Base-by-base conservation (phyloP, 2,113 vertebrate genomes). In the Cephalophus harveyi region DNA sequence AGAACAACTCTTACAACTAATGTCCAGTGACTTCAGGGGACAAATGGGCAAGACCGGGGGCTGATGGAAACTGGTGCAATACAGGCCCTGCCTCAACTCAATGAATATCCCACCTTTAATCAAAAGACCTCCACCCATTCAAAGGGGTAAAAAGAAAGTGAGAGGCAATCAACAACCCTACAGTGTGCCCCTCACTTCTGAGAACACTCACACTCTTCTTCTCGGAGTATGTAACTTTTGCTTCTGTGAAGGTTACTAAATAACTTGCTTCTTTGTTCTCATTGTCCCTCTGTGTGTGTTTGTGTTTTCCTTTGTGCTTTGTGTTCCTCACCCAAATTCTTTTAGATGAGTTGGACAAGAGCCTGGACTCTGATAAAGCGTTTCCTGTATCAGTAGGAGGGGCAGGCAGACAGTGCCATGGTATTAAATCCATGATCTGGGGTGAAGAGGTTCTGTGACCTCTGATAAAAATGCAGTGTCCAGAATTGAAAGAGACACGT, bases 211-310 rank as follows among this genome's bases (percentile, higher is more conserved):
- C 25, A 15, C 21, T 78, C 74, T 46, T 67, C 64, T 36, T 78
- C 43, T 78, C 3, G 0, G 13, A 28, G 74, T 8, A 15, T 28
- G 40, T 46, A 46, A 78, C 74, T 46, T 78, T 8, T 0, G 1
- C 21, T 74, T 25, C 36, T 74, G 67, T 40, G 59, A 67, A 67
- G 36, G 64, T 67, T 36, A 27, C 14, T 78, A 78, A 28, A 78
- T 28, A 46, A 46, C 4, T 46, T 78, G 43, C 43, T 16, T 46
- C 74, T 46, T 46, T 78, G 40, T 78, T 78, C 25, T 46, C 3
- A 2, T 46, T 78, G 2, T 13, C 4, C 74, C 43, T 78, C 43
- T 28, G 40, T 76, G 36, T 46, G 43, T 46, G 40, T 28, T 15
- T 78, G 74, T 46, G 40, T 46, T 78, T 78, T 16, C 25, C 74